A percentile compares a stretch with the other conserved stretches of the same genome.
Evolutionary conservation across 2,113 vertebrate genomes (phyloP).

Genomic region (Ariopsis seemanni): DNA sequence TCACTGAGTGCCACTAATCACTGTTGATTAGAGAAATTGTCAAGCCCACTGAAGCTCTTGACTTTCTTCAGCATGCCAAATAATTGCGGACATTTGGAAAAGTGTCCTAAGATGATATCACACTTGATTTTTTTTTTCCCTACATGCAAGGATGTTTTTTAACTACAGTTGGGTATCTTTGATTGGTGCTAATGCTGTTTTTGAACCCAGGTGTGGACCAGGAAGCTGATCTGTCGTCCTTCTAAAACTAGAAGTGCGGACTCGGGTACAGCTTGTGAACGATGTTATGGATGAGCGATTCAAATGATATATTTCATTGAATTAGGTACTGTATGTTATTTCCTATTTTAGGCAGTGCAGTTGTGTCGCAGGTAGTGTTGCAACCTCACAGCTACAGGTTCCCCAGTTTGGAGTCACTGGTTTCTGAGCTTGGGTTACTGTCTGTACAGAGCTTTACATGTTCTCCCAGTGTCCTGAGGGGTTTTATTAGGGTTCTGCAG

Average conservation of each 20-base stretch:
- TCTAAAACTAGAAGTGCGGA: background rate
- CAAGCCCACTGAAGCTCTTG: background rate
- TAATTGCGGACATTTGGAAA: background rate
- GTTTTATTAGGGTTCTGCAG: background rate
- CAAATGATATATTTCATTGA: background rate
- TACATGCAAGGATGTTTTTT: background rate
- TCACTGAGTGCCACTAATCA: constrained; percentile 8
- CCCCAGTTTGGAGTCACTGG: background rate
- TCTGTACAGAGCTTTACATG: background rate
- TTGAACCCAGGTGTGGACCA: background rate
- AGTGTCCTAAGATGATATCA: no score
- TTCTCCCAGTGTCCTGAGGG: background rate
- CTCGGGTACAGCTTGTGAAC: background rate
- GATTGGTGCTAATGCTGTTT: background rate
- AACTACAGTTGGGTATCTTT: background rate
- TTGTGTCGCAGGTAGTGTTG: background rate
- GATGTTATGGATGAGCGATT: background rate
- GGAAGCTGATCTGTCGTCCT: background rate
- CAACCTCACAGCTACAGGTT: background rate
- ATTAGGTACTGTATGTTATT: background rate
- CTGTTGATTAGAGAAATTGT: constrained; percentile 12
- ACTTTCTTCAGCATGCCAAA: background rate
- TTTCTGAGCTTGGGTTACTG: background rate
- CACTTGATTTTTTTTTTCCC: background rate
- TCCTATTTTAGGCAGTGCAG: background rate